phyloP scores from a whole-genome alignment of 1,140 invertebrate genomes.

The Sarcophaga peregrina region DNA sequence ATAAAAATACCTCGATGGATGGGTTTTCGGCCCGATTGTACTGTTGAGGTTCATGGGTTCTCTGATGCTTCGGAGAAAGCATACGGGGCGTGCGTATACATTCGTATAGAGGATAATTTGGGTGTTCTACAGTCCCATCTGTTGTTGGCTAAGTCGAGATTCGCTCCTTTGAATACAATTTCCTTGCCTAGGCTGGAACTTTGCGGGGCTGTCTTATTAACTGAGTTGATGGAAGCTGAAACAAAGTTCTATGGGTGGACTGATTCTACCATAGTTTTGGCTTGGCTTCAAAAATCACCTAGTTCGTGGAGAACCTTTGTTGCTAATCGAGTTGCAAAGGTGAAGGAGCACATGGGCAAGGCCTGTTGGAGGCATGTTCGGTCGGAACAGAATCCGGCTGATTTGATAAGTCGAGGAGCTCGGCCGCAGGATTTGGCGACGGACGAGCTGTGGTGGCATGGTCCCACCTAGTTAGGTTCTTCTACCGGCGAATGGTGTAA shows the following conservation, averaged over 20 bases:
- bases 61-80: not conserved
- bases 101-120: no score
- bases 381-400: not conserved
- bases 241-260: not conserved
- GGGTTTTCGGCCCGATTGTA: no score
- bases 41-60: no score
- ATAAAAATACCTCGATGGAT: not conserved
- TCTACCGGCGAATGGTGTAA: not conserved
- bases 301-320: conserved; percentile 33
- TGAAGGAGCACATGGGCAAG: conserved; percentile 34
- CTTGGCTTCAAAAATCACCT: conserved; percentile 17
- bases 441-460: conserved; percentile 5
- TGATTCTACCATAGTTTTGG: not conserved
- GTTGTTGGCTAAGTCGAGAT: conserved; percentile 19
- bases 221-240: not conserved
- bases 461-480: conserved; percentile 8
- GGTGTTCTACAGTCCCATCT: conserved; percentile 9
- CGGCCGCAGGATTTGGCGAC: not conserved
- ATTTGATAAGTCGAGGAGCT: not conserved
- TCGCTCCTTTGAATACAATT: not conserved
- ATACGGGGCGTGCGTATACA: no score
- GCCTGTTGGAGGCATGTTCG: conserved; percentile 47
- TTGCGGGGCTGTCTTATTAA: conserved; percentile 3
- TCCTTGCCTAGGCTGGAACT: conserved; percentile 24
- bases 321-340: not conserved